These are phyloP conservation scores for Druceiella hillmani DNA, from an alignment of 2,888 invertebrate genomes.

Conservation along the genomic window DNA sequence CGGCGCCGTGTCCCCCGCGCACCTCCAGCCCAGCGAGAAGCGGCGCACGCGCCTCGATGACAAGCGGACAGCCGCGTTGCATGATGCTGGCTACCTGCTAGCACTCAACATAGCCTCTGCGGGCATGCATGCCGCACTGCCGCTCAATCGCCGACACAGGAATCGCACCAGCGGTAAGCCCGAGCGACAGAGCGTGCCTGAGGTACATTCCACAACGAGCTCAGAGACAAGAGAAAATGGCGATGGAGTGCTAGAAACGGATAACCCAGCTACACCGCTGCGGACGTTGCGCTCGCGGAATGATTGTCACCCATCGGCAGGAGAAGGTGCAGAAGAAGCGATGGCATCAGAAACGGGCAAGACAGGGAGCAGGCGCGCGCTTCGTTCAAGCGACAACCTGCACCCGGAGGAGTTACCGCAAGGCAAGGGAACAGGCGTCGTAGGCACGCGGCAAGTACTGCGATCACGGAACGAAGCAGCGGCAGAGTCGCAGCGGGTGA, in stretches of 20 bases:
- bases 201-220: constrained; percentile 30
- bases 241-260: not conserved
- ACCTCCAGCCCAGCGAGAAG: constrained; percentile 19
- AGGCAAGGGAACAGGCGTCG: constrained; percentile 26
- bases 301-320: not conserved
- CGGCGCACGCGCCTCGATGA: constrained; percentile 18
- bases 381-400: constrained; percentile 32
- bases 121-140: constrained; percentile 28
- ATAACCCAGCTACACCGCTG: not conserved
- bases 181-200: constrained; percentile 35
- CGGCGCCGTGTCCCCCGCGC: constrained; percentile 25
- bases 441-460: too few species aligned
- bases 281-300: not conserved
- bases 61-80: constrained; percentile 5
- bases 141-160: constrained; percentile 22
- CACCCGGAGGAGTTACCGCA: constrained; percentile 16
- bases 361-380: constrained; percentile 28
- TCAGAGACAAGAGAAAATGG: constrained; percentile 30
- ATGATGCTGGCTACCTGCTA: not conserved
- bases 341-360: too few species aligned
- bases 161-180: constrained; percentile 18
- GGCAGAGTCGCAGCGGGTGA: too few species aligned
- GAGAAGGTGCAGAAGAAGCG: too few species aligned
- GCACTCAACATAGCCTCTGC: constrained; percentile 7
- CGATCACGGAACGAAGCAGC: too few species aligned